These are phyloP conservation scores for Sakesphorus luctuosus DNA, from an alignment of 2,113 vertebrate genomes.

Conservation along the genomic window DNA sequence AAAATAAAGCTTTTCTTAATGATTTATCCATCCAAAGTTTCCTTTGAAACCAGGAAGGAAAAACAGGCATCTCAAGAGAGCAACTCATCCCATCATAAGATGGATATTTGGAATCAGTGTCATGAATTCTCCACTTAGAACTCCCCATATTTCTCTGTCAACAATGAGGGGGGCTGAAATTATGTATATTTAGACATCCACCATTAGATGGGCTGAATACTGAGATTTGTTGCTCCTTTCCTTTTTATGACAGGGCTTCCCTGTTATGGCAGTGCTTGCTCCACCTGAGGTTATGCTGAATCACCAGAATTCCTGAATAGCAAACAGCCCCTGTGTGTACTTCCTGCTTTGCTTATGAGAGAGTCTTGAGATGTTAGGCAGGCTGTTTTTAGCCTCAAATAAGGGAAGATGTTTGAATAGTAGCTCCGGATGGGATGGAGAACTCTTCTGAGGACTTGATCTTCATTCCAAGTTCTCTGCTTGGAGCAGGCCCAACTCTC, in stretches of 20 bases:
- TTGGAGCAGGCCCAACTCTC: not conserved
- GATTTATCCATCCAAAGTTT: not conserved
- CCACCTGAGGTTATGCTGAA: not conserved
- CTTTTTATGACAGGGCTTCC: not conserved
- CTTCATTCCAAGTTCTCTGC: not conserved
- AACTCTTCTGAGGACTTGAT: not conserved
- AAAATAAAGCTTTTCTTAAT: not conserved
- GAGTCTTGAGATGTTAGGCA: not conserved
- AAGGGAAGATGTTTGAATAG: not conserved
- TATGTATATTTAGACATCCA: not conserved
- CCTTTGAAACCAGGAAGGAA: not conserved
- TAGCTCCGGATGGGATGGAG: not conserved
- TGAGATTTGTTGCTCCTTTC: not conserved
- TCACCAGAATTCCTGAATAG: not conserved
- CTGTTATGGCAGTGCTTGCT: not conserved
- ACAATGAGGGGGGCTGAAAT: not conserved
- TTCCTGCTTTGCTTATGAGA: rapidly evolving
- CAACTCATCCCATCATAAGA: rapidly evolving
- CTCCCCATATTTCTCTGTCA: not conserved
- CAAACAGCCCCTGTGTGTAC: not conserved
- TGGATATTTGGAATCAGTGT: not conserved
- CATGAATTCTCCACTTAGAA: not conserved
- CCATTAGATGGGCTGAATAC: not conserved
- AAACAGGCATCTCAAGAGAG: not conserved
- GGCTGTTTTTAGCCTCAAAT: not conserved